Base-by-base conservation (phyloP, 2,888 invertebrate species). In the Oscheius sp. region DNA sequence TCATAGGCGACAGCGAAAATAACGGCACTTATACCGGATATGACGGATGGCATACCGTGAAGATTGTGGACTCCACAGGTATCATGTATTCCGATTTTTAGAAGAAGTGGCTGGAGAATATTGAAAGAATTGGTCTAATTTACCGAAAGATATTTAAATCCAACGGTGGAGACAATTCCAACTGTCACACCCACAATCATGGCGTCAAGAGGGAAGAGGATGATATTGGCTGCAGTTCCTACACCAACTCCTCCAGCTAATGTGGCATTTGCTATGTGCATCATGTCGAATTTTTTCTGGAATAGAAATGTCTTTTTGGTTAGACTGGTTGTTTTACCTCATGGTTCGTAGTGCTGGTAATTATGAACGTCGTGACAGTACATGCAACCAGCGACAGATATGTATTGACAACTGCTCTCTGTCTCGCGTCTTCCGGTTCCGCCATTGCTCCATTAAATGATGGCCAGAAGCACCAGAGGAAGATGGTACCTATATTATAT, bases 381-480 rank as follows among this genome's bases (percentile, higher is more conserved):
- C 91, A 91, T 38, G 68, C 77, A 67, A 92, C 91, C 78, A 97
- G 89, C 47, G 95, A 91, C 73, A 95, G 89, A 86, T 94, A 94
- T 1, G 95, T 95, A 90, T 96, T 95, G 86, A 95, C 90, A 74
- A 95, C 91, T 30, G 94, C 95, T 70, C 71, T 90, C 28, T 73
- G 69, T 9, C 69, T 70, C 3, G 73, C 80, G 54, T 73, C 78
- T 6, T 64, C 68, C 22, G 78, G 69, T 32, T 69, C 68, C n/a
- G 79, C 72, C 26, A 92, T 89, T 2, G 87, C 86, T 0, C 91
- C 93, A 89, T 96, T 96, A 89, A 96, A 96, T 72, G 94, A 94
- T 0, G 96, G 96, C 95, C 95, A 96, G 88, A 92, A 95, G 67
- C 95, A 89, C 94, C 95, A 96, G 51, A 96, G 89, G 87, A 96